Evolutionary conservation across 1,140 invertebrate genomes (phyloP), one percentile per base, ranked within the genome.

Genomic region (Hycleus phaleratus): DNA sequence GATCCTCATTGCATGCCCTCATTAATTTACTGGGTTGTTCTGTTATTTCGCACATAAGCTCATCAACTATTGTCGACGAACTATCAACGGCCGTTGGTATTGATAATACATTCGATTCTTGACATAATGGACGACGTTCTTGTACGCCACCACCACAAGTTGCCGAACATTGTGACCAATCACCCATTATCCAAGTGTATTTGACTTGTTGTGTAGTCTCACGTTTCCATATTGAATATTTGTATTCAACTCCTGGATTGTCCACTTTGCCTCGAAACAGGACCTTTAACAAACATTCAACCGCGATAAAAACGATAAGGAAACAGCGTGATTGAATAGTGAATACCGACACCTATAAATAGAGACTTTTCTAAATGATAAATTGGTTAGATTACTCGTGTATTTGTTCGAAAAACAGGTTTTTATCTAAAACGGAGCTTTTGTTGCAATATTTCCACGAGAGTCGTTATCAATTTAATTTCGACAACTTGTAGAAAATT

Each of bases 161-260:
- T 4, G 78, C 81, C 3, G 87, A 86, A 72, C 90, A 93, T 24
- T 87, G 77, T 3, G 85, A 83, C 88, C 88, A 92, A 49, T 88
- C 86, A 2, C 82, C 80, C 57, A 87, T 78, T 8, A 84, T 75
- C 90, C 92, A 95, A 7, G 76, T 67, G 70, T 86, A 86, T 68
- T 81, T 76, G 70, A 75, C 84, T 68, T 72, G 84, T 72, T 71
- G 74, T 2, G 64, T 49, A 69, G 76, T 71, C 80, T 82, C 68
- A 75, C 77, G 76, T 50, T 85, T 85, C 9, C 85, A 85, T 49
- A 89, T 77, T 0, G 87, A 90, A 75, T 92, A 95, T 73, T 93
- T 88, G 75, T 90, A 93, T 50, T 78, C 78, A 10, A 94, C 78
- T 10, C 90, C 90, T 1, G 87, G 85, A 70, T 93, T 93, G 58